phyloP scores from a whole-genome alignment of 2,888 invertebrate species.

The Drosophila prolongata region DNA sequence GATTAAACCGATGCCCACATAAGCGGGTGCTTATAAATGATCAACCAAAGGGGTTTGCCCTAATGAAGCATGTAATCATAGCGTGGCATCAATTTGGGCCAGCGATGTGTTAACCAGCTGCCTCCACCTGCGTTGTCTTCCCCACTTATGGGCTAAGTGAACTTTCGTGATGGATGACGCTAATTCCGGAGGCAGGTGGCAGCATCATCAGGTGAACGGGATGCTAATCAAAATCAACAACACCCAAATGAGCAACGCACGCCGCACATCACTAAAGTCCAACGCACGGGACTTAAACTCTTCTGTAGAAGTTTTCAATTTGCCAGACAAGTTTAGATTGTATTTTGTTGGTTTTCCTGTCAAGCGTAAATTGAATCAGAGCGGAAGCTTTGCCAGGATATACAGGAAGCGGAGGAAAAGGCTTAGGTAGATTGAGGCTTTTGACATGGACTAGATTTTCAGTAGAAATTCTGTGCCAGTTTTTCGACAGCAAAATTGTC shows the following conservation, averaged over 20 bases:
- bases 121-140: slow-evolving; percentile 32
- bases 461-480: background rate
- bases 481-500: slow-evolving; percentile 15
- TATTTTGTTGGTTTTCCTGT: slow-evolving; percentile 16
- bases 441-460: slow-evolving; percentile 45
- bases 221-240: slow-evolving; percentile 69
- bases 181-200: slow-evolving; percentile 40
- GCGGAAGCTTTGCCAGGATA: slow-evolving; percentile 6
- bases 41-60: slow-evolving; percentile 20
- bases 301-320: slow-evolving; percentile 52
- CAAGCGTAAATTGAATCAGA: slow-evolving; percentile 61
- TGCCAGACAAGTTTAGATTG: slow-evolving; percentile 32
- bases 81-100: slow-evolving; percentile 48
- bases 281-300: slow-evolving; percentile 2
- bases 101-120: slow-evolving; percentile 62
- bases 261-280: slow-evolving; percentile 24
- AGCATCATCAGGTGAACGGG: slow-evolving; percentile 54
- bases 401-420: background rate
- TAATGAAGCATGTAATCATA: slow-evolving; percentile 47
- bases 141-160: slow-evolving; percentile 39
- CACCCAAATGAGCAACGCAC: slow-evolving; percentile 60
- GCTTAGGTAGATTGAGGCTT: slow-evolving; percentile 44
- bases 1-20: slow-evolving; percentile 35
- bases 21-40: slow-evolving; percentile 19
- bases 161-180: slow-evolving; percentile 66